Percentiles rank a stretch among this genome's conserved stretches.
These are phyloP conservation scores for Torymus tubicola DNA, from an alignment of 2,888 invertebrate genomes.

Conservation along the genomic window DNA sequence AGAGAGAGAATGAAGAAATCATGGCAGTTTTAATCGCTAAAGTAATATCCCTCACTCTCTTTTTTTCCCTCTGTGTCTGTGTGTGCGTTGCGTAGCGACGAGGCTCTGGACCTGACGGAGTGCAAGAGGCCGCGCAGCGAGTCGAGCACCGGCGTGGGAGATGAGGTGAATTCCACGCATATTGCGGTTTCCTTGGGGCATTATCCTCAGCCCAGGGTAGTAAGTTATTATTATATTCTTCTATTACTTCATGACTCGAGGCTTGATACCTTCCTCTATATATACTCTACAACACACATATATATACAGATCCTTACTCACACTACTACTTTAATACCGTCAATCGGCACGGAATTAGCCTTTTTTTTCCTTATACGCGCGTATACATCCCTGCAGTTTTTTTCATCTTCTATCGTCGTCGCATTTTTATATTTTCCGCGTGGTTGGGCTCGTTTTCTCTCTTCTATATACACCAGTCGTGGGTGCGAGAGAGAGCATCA, in stretches of 20 bases:
- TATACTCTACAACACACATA: too few species aligned
- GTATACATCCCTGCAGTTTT: not conserved
- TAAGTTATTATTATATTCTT: conserved; percentile 59
- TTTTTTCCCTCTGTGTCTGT: conserved; percentile 8
- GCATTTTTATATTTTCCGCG: not conserved
- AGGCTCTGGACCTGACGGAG: conserved; percentile 84
- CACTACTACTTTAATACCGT: conserved; percentile 26
- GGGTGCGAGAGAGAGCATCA: too few species aligned
- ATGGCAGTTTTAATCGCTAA: conserved; percentile 45
- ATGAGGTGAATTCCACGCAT: conserved; percentile 75
- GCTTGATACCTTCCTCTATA: not conserved
- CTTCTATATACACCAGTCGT: too few species aligned
- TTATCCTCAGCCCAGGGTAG: conserved; percentile 72
- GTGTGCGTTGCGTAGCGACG: conserved; percentile 81
- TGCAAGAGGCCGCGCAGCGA: conserved; percentile 87
- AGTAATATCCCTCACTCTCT: conserved; percentile 36
- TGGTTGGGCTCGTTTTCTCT: not conserved
- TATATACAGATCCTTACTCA: too few species aligned
- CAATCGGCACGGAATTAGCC: conserved; percentile 54
- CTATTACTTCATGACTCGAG: conserved; percentile 40
- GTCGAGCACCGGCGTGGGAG: conserved; percentile 80
- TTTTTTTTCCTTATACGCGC: conserved; percentile 50
- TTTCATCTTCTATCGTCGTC: conserved; percentile 7
- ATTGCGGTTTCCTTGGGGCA: conserved; percentile 77
- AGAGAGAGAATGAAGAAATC: conserved; percentile 23